Base-by-base conservation (phyloP, 2,888 invertebrate genomes). In the Nymphalis c-album region DNA sequence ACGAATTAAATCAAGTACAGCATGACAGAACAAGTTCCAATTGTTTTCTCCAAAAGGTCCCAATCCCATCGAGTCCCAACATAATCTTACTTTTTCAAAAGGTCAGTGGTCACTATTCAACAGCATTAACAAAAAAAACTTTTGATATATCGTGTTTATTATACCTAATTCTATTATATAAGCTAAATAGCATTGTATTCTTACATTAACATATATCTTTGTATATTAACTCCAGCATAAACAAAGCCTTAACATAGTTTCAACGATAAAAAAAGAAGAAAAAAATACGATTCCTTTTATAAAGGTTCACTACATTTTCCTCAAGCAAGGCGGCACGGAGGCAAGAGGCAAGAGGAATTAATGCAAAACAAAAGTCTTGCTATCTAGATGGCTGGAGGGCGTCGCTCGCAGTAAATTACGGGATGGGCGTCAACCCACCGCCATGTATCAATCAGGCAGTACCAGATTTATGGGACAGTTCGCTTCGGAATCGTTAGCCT, bases 401-500 rank as follows among this genome's bases (percentile, higher is more conserved):
- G 91, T 84, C 91, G 93, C 85, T 93, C 93, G 93, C 93, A 94
- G 92, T 94, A 94, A 94, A 93, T 94, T 94, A 94, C 93, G 88
- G 89, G 90, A 93, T 93, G 93, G 93, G 93, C 93, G 93, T 93
- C 93, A 93, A 91, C 93, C 90, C 84, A 87, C 89, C 89, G 91
- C 92, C 92, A 90, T 93, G 92, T 93, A 93, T 93, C 93, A 92
- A 93, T 93, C 92, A 93, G 91, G 78, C 75, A 73, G 78, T 76
- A 74, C 77, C 77, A 82, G 88, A 92, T 92, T 93, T 93, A 92
- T 92, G 91, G 86, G 92, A 89, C 91, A 91, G 90, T 81, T 84
- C 87, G 87, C 91, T 88, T 90, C 87, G 88, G 83, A 91, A 92
- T 90, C 91, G 91, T 92, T 91, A 91, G 91, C 86, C 86, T 86